These are phyloP conservation scores for Lasioglossum pauxillum DNA, from an alignment of 2,888 invertebrate species.

Conservation along the genomic window DNA sequence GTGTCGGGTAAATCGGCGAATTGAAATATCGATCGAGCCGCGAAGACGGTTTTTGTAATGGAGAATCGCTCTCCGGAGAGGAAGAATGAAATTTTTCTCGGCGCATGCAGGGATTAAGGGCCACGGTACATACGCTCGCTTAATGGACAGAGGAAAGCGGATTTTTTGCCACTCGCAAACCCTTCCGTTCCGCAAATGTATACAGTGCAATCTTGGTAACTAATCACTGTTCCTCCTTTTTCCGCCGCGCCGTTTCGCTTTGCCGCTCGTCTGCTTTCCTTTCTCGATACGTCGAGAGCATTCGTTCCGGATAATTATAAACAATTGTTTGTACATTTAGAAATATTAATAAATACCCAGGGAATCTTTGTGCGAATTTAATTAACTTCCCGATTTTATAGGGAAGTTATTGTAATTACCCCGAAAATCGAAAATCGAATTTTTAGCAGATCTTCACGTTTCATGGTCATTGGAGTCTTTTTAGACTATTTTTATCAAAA, in stretches of 20 bases:
- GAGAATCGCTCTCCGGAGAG: background rate
- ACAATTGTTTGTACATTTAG: background rate
- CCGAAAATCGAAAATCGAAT: too few species aligned
- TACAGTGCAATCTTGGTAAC: constrained; percentile 50
- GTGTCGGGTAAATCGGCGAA: background rate
- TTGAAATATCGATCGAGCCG: background rate
- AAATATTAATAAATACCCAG: background rate
- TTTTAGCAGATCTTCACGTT: too few species aligned
- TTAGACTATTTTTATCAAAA: too few species aligned
- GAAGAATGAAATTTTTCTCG: background rate
- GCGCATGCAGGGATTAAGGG: constrained; percentile 1
- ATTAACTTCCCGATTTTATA: too few species aligned
- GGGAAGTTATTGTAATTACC: too few species aligned
- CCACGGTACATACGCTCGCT: constrained; percentile 15
- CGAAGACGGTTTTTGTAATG: background rate
- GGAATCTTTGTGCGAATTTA: background rate
- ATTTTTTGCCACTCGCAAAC: constrained; percentile 14
- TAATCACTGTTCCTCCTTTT: constrained; percentile 33
- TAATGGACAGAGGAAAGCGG: constrained; percentile 32
- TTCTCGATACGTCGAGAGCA: background rate
- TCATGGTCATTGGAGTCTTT: too few species aligned
- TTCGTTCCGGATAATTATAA: background rate
- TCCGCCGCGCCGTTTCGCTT: background rate
- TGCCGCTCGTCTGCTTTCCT: background rate
- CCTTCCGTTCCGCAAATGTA: constrained; percentile 31